Percentiles rank a stretch among this genome's conserved stretches.
Conservation (phyloP, 2,888 invertebrate genomes). For the Eudasyphora cyanicolor region DNA sequence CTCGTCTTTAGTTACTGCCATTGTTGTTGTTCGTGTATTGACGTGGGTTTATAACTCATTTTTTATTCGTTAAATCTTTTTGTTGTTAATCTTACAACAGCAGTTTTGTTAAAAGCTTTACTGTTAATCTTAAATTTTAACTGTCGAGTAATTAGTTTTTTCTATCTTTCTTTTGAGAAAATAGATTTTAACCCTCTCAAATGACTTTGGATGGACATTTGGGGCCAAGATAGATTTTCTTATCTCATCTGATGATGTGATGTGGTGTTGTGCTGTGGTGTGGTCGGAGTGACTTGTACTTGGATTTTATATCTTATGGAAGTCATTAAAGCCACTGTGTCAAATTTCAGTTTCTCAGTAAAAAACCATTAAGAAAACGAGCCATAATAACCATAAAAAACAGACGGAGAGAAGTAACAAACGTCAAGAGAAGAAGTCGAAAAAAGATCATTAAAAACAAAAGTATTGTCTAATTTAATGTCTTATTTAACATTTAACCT, state of each 20-base stretch:
- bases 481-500: conserved; percentile 63
- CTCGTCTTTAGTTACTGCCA: background rate
- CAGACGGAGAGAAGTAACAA: no score
- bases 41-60: background rate
- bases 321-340: conserved; percentile 60
- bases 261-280: background rate
- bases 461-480: conserved; percentile 52
- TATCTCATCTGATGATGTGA: conserved; percentile 3
- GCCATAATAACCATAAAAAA: conserved; percentile 11
- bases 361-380: conserved; percentile 18
- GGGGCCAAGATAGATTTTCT: background rate
- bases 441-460: conserved; percentile 27
- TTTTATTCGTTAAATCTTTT: background rate
- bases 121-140: conserved; percentile 18
- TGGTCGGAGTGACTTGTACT: background rate
- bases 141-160: background rate
- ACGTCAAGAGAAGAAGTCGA: conserved; percentile 4
- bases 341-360: conserved; percentile 51
- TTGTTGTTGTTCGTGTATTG: background rate
- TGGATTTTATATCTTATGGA: conserved; percentile 38
- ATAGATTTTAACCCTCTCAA: background rate
- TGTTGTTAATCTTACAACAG: background rate
- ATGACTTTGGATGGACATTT: background rate
- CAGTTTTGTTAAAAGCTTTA: background rate
- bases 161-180: no score